Evolutionary conservation across 2,888 invertebrate species (phyloP).

Genomic region (Noctua janthe): DNA sequence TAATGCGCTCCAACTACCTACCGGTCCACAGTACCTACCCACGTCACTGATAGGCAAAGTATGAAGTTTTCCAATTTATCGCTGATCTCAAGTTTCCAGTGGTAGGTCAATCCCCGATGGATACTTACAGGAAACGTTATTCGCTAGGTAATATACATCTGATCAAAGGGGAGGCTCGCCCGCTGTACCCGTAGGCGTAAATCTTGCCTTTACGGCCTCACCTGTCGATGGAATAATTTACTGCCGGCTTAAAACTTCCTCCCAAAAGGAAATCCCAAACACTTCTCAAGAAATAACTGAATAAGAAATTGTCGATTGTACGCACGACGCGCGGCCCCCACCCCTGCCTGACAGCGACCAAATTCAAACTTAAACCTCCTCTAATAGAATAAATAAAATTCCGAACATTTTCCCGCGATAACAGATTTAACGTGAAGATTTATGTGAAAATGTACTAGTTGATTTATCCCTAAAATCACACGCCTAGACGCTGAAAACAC

Average conservation of each 20-base stretch:
- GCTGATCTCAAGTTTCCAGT: slow-evolving; percentile 76
- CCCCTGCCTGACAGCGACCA: slow-evolving; percentile 78
- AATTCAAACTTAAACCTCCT: slow-evolving; percentile 81
- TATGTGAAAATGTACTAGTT: slow-evolving; percentile 68
- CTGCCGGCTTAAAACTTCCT: slow-evolving; percentile 89
- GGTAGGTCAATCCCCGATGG: slow-evolving; percentile 83
- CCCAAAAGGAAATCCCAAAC: slow-evolving; percentile 88
- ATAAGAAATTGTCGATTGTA: slow-evolving; percentile 87
- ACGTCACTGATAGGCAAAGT: slow-evolving; percentile 73
- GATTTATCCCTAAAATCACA: slow-evolving; percentile 65
- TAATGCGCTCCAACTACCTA: slow-evolving; percentile 55
- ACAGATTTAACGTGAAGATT: slow-evolving; percentile 66
- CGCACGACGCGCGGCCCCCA: slow-evolving; percentile 69
- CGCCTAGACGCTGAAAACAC: slow-evolving; percentile 57
- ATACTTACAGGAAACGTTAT: slow-evolving; percentile 84
- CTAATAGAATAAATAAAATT: slow-evolving; percentile 84
- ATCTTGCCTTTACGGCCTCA: slow-evolving; percentile 90
- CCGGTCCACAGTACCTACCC: slow-evolving; percentile 61
- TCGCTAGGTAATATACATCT: slow-evolving; percentile 88
- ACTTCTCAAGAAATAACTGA: slow-evolving; percentile 89
- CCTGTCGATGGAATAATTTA: slow-evolving; percentile 90
- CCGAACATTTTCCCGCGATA: slow-evolving; percentile 67
- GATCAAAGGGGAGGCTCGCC: slow-evolving; percentile 86
- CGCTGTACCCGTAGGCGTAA: slow-evolving; percentile 87
- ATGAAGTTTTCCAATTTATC: slow-evolving; percentile 83